Percentiles rank a stretch among this genome's conserved stretches.
phyloP scores from a whole-genome alignment of 2,797 vertebrate genomes.

The Phrynocephalus forsythii region DNA sequence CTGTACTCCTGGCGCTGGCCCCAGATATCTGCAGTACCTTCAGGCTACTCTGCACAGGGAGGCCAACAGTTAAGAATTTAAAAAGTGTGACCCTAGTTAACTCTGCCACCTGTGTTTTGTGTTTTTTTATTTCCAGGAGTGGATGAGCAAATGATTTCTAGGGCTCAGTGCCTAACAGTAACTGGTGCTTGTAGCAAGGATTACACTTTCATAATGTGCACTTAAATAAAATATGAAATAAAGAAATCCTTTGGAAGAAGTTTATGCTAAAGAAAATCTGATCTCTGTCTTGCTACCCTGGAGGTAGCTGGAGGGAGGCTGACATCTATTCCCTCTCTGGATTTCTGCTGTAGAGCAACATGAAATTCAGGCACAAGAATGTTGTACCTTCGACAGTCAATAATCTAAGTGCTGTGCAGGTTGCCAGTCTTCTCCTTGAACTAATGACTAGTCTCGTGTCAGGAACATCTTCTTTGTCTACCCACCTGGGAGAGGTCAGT shows the following conservation, averaged over 20 bases:
- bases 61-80: too few species aligned
- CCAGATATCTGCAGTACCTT: too few species aligned
- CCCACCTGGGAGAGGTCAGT: too few species aligned
- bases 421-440: background rate
- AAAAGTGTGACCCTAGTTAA: too few species aligned
- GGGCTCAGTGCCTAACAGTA: background rate
- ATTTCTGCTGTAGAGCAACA: background rate
- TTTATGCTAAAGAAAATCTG: background rate
- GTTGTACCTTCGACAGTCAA: too few species aligned
- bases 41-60: too few species aligned
- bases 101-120: too few species aligned
- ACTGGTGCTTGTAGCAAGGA: background rate
- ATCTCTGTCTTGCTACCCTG: background rate
- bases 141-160: background rate
- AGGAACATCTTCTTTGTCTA: too few species aligned
- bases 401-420: background rate
- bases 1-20: too few species aligned
- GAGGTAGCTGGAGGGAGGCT: background rate
- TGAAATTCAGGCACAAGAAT: background rate
- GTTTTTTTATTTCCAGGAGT: too few species aligned
- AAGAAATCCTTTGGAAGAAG: background rate
- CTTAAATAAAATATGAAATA: background rate
- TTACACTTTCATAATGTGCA: background rate
- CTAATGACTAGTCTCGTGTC: too few species aligned
- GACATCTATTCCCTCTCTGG: background rate